These are phyloP conservation scores for Empis stercorea DNA, from an alignment of 2,888 invertebrate species.

Conservation along the genomic window DNA sequence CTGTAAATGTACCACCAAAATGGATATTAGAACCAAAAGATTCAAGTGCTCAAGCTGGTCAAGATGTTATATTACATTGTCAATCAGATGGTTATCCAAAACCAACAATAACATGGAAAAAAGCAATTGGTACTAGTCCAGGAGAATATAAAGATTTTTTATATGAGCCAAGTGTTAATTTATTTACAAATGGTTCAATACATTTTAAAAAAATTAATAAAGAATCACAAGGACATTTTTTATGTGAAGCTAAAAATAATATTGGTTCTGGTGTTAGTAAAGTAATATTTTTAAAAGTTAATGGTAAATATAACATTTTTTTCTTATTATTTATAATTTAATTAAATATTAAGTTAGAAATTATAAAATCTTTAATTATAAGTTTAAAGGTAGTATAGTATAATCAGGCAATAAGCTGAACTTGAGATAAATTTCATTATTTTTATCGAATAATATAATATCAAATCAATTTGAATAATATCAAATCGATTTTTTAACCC, in stretches of 20 bases:
- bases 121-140: conserved; percentile 65
- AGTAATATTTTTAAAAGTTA: conserved; percentile 78
- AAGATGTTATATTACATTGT: conserved; percentile 74
- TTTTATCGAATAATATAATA: too few relatives aligned
- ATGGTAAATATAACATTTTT: conserved; percentile 57
- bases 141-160: conserved; percentile 75
- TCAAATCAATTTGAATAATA: too few relatives aligned
- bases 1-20: conserved; percentile 79
- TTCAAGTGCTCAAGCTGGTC: conserved; percentile 68
- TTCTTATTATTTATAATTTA: too few relatives aligned
- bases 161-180: conserved; percentile 63
- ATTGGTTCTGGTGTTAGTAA: conserved; percentile 87
- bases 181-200: conserved; percentile 71
- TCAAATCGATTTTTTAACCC: too few relatives aligned
- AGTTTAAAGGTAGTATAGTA: too few relatives aligned
- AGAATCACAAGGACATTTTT: conserved; percentile 78
- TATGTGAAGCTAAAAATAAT: conserved; percentile 87
- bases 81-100: conserved; percentile 86
- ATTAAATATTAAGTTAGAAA: too few relatives aligned
- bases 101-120: conserved; percentile 78
- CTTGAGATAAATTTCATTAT: too few relatives aligned
- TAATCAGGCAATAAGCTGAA: too few relatives aligned
- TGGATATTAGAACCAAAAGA: conserved; percentile 79
- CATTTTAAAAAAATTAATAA: conserved; percentile 72
- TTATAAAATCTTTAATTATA: too few relatives aligned